A percentile compares a stretch with the other conserved stretches of the same genome.
These are phyloP conservation scores for Neodiprion pinetum DNA, from an alignment of 1,140 invertebrate genomes.

Conservation along the genomic window DNA sequence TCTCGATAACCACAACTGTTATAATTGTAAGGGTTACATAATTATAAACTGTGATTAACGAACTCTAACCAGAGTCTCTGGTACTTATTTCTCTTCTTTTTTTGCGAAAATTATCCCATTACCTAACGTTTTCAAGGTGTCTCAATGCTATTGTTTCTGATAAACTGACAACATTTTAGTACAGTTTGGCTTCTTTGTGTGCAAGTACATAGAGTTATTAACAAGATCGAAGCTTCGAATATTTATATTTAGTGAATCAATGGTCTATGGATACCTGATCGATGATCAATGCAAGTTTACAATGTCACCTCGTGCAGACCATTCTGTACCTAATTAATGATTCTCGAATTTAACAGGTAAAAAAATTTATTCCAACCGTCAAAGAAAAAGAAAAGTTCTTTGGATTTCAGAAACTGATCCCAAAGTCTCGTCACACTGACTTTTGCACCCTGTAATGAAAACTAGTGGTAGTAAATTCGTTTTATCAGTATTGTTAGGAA, in stretches of 20 bases:
- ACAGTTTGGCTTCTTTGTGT: background rate
- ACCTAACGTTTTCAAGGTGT: background rate
- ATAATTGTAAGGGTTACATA: background rate
- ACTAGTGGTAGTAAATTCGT: slow-evolving; percentile 21
- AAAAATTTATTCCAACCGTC: background rate
- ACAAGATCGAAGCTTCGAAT: too few species aligned
- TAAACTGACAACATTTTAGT: background rate
- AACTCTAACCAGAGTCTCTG: background rate
- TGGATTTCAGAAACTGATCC: slow-evolving; percentile 21
- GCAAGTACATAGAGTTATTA: background rate
- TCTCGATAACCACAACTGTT: background rate
- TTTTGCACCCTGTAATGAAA: slow-evolving; percentile 30
- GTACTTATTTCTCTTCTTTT: background rate
- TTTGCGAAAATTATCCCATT: background rate
- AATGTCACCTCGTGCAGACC: background rate
- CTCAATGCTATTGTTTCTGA: background rate
- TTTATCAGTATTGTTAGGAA: slow-evolving; percentile 12
- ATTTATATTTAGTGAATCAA: too few species aligned
- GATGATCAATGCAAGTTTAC: background rate
- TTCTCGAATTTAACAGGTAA: background rate
- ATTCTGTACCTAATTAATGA: background rate
- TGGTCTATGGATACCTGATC: too few species aligned
- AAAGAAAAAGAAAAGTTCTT: background rate
- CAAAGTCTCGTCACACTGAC: slow-evolving; percentile 24
- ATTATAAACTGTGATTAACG: background rate